A percentile compares a stretch with the other conserved stretches of the same genome.
Evolutionary conservation across 1,140 invertebrate genomes (phyloP).

Genomic region (Caenorhabditis latens): DNA sequence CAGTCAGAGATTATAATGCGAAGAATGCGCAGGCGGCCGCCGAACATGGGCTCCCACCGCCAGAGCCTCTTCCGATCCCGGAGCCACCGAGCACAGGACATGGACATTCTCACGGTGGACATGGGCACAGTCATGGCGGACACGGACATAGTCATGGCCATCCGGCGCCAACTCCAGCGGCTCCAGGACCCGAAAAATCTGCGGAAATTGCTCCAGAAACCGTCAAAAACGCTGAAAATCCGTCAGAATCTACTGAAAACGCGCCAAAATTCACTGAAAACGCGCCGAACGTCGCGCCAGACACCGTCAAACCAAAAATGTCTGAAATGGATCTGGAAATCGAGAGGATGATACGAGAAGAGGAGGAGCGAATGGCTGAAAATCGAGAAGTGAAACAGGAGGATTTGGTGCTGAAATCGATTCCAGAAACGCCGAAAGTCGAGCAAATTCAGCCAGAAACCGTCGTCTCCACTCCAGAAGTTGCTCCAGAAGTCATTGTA

Average conservation of each 20-base stretch:
- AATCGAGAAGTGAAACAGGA: background rate
- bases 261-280: background rate
- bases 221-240: background rate
- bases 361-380: background rate
- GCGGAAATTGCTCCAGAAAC: background rate
- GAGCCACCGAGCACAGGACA: background rate
- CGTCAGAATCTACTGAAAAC: background rate
- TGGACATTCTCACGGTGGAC: constrained; percentile 18
- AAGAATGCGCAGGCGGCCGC: constrained; percentile 44
- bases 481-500: background rate
- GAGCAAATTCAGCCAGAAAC: background rate
- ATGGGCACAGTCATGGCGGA: constrained; percentile 39
- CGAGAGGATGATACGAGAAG: background rate
- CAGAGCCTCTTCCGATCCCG: constrained; percentile 48
- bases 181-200: constrained; percentile 11
- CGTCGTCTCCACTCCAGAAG: background rate
- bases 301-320: background rate
- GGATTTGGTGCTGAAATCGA: background rate
- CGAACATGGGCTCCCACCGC: constrained; percentile 39
- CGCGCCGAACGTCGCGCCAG: background rate
- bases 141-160: constrained; percentile 48
- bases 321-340: constrained; percentile 30
- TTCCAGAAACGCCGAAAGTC: background rate
- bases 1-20: constrained; percentile 56
- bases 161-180: background rate